phyloP scores from a whole-genome alignment of 2,113 vertebrate species.

The Tringa solitaria region DNA sequence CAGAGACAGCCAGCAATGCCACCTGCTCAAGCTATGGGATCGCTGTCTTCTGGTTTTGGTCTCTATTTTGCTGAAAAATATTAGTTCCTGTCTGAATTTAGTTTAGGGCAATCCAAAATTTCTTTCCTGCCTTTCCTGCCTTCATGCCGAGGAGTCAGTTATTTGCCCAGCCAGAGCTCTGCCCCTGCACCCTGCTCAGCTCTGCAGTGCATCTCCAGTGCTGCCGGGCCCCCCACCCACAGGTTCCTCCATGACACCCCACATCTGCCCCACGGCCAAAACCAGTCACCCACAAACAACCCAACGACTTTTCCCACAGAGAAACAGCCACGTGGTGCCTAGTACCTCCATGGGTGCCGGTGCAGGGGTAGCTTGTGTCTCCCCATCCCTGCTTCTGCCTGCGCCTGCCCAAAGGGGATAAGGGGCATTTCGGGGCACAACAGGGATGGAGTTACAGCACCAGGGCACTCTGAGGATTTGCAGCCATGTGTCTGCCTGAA shows the following conservation, averaged over 20 bases:
- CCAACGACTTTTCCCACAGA: not conserved
- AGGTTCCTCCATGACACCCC: fast-evolving
- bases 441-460: not conserved
- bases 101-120: not conserved
- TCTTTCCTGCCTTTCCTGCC: not conserved
- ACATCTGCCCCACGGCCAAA: fast-evolving
- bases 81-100: not conserved
- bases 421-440: fast-evolving
- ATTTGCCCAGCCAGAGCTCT: not conserved
- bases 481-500: not conserved
- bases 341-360: fast-evolving
- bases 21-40: not conserved
- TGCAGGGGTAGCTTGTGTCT: fast-evolving
- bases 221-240: not conserved
- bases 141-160: fast-evolving
- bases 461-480: too few relatives aligned
- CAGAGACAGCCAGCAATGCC: not conserved
- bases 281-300: not conserved
- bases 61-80: not conserved
- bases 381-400: not conserved
- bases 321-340: fast-evolving
- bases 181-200: fast-evolving
- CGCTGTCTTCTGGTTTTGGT: fast-evolving
- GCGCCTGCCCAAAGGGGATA: fast-evolving
- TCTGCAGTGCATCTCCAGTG: not conserved